Base-by-base conservation (phyloP, 2,113 vertebrate genomes). In the Cynopterus brachyotis region DNA sequence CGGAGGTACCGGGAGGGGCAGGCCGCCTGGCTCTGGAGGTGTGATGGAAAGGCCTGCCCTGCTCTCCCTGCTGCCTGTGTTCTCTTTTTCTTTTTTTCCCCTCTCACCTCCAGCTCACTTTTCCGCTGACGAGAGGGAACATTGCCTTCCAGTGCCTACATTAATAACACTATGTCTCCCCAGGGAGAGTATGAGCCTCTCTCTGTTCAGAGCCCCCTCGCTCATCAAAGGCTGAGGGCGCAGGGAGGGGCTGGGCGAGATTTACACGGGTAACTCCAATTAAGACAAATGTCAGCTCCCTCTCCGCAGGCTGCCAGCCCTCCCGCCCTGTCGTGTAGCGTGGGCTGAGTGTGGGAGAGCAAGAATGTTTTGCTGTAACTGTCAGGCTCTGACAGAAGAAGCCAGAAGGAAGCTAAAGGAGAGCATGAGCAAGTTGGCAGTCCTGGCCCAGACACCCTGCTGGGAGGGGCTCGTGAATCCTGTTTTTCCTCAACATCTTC, bases 271-370 rank as follows among this genome's bases (percentile, higher is more conserved):
- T 89, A 97, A 88, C 89, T 93, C 96, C 96, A 96, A 84, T 96
- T 89, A 96, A 93, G 96, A 97, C 90, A 94, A 95, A 98, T 96
- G 92, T 94, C 94, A 96, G 97, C 80, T 87, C 75, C 67, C 66
- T 89, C 83, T 92, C 82, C 3, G 8, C 83, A 37, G 86, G 87
- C 93, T 84, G 84, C 89, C 6, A 0, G 1, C 1, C 9, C 12
- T 40, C 42, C 32, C 2, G 2, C 79, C 40, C 2, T 0, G 17
- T 12, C 24, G 1, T n/a, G 35, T 12, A 47, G 75, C 35, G 4
- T 13, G 32, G 73, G 60, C 83, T 57, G 9, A 0, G 79, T 2
- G 69, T 6, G 55, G 87, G 97, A 80, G 81, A 72, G 57, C 40
- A 40, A 28, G 90, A 64, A 32, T 8, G 53, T 57, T 95, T 78